phyloP scores from a whole-genome alignment of 2,797 vertebrate species.

The Menidia menidia region DNA sequence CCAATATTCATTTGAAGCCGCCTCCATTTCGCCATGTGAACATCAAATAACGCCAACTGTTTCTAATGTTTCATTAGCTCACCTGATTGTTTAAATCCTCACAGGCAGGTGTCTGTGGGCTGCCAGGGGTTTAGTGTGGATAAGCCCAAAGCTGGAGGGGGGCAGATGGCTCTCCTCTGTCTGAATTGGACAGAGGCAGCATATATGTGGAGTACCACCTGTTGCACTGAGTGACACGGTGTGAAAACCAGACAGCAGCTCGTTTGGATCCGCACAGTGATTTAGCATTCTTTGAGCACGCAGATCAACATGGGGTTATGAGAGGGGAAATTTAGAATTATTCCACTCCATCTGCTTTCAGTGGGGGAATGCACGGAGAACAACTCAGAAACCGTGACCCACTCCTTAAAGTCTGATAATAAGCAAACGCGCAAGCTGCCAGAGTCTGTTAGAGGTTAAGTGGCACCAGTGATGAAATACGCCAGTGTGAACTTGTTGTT shows the following conservation, averaged over 20 bases:
- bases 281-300: neutral
- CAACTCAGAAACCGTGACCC: constrained; percentile 30
- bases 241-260: constrained; percentile 19
- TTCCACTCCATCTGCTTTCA: constrained; percentile 13
- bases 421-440: constrained; percentile 45
- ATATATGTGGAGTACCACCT: constrained; percentile 40
- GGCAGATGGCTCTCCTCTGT: constrained; percentile 58
- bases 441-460: constrained; percentile 12
- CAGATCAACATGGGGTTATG: neutral
- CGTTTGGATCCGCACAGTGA: neutral
- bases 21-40: neutral
- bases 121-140: constrained; percentile 66
- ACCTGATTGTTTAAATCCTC: constrained; percentile 42
- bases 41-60: neutral
- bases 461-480: neutral
- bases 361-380: constrained; percentile 12
- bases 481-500: constrained; percentile 14
- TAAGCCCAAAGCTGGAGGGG: constrained; percentile 59
- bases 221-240: constrained; percentile 39
- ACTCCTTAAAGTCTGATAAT: constrained; percentile 40
- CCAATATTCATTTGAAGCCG: neutral
- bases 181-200: constrained; percentile 39
- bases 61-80: constrained; percentile 41
- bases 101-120: constrained; percentile 54
- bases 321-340: neutral